Conservation (phyloP, 2,888 invertebrate genomes). For the Argyresthia albistria region DNA sequence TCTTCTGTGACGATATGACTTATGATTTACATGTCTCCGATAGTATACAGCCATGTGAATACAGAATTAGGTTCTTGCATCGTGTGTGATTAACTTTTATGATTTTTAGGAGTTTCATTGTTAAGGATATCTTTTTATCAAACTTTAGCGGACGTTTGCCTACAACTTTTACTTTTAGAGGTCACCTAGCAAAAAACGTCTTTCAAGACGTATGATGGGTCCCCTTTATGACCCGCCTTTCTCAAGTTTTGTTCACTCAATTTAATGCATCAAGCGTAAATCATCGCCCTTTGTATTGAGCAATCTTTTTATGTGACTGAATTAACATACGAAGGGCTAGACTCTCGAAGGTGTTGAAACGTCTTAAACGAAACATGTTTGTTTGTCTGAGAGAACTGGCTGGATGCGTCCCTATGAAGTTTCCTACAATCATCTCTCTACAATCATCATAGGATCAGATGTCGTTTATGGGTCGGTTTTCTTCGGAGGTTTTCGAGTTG, state of each 20-base stretch:
- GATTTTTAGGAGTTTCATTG: neutral
- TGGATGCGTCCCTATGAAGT: neutral
- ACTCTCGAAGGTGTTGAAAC: conserved; percentile 65
- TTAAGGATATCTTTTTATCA: neutral
- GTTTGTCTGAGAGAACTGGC: neutral
- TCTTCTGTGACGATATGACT: too few species aligned
- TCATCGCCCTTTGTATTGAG: conserved; percentile 52
- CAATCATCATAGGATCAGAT: neutral
- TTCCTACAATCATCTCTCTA: neutral
- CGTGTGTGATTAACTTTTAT: conserved; percentile 2
- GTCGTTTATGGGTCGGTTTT: neutral
- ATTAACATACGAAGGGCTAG: conserved; percentile 65
- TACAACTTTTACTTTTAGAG: conserved; percentile 10
- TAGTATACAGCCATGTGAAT: neutral
- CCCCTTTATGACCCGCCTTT: conserved; percentile 46
- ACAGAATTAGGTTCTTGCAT: neutral
- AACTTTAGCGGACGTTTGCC: neutral
- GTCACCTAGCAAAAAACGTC: conserved; percentile 26
- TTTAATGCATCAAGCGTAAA: conserved; percentile 60
- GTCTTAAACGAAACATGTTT: conserved; percentile 47
- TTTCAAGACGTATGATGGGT: conserved; percentile 34
- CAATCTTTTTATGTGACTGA: conserved; percentile 50
- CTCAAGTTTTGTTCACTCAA: conserved; percentile 57
- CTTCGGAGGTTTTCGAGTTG: neutral
- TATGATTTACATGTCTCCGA: neutral